A percentile compares a stretch with the other conserved stretches of the same genome.
These are phyloP conservation scores for Gymnocephalus cernua DNA, from an alignment of 2,113 vertebrate genomes.

Conservation along the genomic window DNA sequence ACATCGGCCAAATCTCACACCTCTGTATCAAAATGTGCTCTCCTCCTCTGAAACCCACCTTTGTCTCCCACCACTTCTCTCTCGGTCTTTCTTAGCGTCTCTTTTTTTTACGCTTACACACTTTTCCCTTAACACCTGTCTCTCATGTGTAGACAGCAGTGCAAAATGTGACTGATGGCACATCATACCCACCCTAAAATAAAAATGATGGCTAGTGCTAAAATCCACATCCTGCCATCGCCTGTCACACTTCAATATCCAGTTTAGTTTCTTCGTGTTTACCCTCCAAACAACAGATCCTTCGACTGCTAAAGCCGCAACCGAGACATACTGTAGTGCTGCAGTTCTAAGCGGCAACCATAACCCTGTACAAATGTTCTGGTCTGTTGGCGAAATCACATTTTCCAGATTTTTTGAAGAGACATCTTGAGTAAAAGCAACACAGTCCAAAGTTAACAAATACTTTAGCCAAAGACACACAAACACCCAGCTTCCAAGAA, in stretches of 20 bases:
- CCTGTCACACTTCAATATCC: slow-evolving; percentile 35
- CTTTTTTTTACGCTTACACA: not conserved
- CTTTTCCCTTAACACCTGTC: slow-evolving; percentile 10
- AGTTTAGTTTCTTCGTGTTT: slow-evolving; percentile 11
- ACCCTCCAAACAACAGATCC: slow-evolving; percentile 10
- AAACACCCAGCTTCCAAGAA: slow-evolving; percentile 55
- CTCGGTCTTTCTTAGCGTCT: not conserved
- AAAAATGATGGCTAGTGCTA: slow-evolving; percentile 31
- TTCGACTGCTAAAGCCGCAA: slow-evolving; percentile 8
- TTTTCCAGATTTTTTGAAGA: slow-evolving; percentile 74
- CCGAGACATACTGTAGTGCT: slow-evolving; percentile 12
- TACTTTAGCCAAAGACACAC: slow-evolving; percentile 49
- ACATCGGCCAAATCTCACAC: slow-evolving; percentile 68
- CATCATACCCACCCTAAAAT: not conserved
- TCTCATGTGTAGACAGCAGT: slow-evolving; percentile 4
- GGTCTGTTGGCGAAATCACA: slow-evolving; percentile 53
- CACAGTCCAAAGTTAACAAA: slow-evolving; percentile 68
- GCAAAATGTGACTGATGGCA: slow-evolving; percentile 11
- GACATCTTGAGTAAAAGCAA: slow-evolving; percentile 46
- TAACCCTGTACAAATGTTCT: slow-evolving; percentile 46
- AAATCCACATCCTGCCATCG: slow-evolving; percentile 59
- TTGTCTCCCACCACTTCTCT: slow-evolving; percentile 23
- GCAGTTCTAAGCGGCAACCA: slow-evolving; percentile 12
- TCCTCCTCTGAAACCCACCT: slow-evolving; percentile 53
- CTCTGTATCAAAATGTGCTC: slow-evolving; percentile 68